phyloP scores from a whole-genome alignment of 2,888 invertebrate genomes.

The Cabera pusaria region DNA sequence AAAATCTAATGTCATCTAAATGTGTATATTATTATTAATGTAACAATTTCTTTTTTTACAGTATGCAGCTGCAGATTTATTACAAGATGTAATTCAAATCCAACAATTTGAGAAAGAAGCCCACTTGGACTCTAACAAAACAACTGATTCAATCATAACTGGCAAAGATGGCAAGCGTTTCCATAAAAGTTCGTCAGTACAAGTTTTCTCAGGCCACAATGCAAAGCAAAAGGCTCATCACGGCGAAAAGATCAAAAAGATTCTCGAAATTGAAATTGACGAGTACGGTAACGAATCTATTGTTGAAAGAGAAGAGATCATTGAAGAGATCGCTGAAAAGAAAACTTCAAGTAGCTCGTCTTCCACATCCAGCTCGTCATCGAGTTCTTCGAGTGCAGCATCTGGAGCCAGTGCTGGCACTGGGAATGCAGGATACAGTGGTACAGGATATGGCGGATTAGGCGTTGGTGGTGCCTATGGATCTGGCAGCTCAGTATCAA shows the following conservation, averaged over 20 bases:
- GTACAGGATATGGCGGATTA: too few relatives aligned
- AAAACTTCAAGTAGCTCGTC: constrained; percentile 3
- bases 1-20: too few relatives aligned
- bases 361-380: constrained; percentile 8
- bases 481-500: too few relatives aligned
- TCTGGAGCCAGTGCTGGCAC: not conserved
- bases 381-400: not conserved
- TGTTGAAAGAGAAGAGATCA: constrained; percentile 55
- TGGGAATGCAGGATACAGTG: too few relatives aligned
- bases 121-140: not conserved
- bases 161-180: constrained; percentile 2
- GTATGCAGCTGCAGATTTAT: constrained; percentile 49
- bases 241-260: constrained; percentile 40
- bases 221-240: constrained; percentile 9
- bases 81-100: constrained; percentile 15
- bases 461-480: too few relatives aligned
- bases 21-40: too few relatives aligned
- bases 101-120: not conserved
- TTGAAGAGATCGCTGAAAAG: constrained; percentile 35
- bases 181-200: not conserved
- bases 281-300: constrained; percentile 47
- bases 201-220: not conserved
- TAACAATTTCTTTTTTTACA: constrained; percentile 31
- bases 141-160: not conserved
- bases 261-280: constrained; percentile 44